Evolutionary conservation across 2,888 invertebrate species (phyloP), one percentile per base, ranked within the genome.

Genomic region (Calameuta pallipes): DNA sequence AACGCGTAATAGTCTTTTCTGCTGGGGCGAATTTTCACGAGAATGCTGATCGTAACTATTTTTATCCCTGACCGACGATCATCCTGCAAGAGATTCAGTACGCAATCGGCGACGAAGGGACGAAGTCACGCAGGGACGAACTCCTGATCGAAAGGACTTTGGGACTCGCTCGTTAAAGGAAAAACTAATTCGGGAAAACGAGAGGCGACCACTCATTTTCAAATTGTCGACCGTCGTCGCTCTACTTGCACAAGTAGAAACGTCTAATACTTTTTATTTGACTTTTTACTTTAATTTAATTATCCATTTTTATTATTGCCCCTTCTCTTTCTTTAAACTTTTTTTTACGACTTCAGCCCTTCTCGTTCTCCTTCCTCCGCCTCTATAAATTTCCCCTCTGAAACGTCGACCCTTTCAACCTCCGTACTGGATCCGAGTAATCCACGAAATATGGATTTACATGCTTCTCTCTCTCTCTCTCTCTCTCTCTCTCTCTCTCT

Each of bases 1-100:
- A 84, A 82, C 83, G 83, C 80, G 83, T 82, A 83, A 82, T 80
- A 80, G 78, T 82, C 82, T 84, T 83, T 82, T 80, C 82, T 69
- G 81, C 37, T 3, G 37, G 4, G 31, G 11, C 15, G 33, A 3
- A 33, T 15, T 30, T 30, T 70, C 4, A 30, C 71, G 31, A 71
- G 12, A 12, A 70, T 30, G 13, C 31, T 30, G 31, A 75, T 33
- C 69, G 75, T 73, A 77, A 78, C 74, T 37, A 36, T 36, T 30
- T 70, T 34, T 34, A 23, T 36, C 37, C 70, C n/a, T 34, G 75
- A 75, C 6, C 33, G 30, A 13, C 12, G 30, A 70, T 15, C 23
- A 9, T 15, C 9, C 56, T 56, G 23, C 41, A 6, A 41, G 15
- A 41, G 15, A 15, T 15, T 41, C 15, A 15, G 15, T 41, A 15